These are phyloP conservation scores for Drosophila siamana DNA, from an alignment of 2,888 invertebrate genomes.

Conservation along the genomic window DNA sequence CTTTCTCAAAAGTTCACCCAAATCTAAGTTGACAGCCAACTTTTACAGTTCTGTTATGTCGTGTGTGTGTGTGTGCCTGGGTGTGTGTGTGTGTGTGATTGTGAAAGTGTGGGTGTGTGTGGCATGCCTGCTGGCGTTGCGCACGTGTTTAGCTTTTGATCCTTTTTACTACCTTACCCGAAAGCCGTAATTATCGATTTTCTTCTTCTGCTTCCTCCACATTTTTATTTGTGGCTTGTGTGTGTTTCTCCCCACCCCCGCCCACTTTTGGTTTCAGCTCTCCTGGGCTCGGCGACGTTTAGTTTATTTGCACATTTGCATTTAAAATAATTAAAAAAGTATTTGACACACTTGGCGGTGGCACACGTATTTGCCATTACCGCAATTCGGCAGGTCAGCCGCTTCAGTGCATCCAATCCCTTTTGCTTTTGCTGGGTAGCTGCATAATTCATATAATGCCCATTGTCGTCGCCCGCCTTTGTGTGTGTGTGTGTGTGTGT, in stretches of 20 bases:
- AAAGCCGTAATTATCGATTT: conserved; percentile 69
- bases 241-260: too few relatives aligned
- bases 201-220: conserved; percentile 22
- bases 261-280: too few relatives aligned
- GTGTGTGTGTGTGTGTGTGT: too few relatives aligned
- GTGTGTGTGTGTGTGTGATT: conserved; percentile 9
- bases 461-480: conserved; percentile 51
- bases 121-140: conserved; percentile 41
- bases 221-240: conserved; percentile 2
- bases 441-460: conserved; percentile 69
- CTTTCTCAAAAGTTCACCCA: conserved; percentile 7
- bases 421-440: conserved; percentile 29
- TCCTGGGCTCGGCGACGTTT: conserved; percentile 23
- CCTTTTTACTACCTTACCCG: conserved; percentile 54
- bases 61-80: conserved; percentile 21
- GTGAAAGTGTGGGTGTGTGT: conserved; percentile 17
- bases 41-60: conserved; percentile 24
- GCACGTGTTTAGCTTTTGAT: conserved; percentile 74
- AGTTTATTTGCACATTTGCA: conserved; percentile 57
- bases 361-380: conserved; percentile 55
- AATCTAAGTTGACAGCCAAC: conserved; percentile 29
- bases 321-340: conserved; percentile 70
- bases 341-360: conserved; percentile 25
- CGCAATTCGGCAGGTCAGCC: conserved; percentile 62
- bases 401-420: conserved; percentile 62